Evolutionary conservation across 2,888 invertebrate species (phyloP).

Genomic region (Galeruca laticollis): DNA sequence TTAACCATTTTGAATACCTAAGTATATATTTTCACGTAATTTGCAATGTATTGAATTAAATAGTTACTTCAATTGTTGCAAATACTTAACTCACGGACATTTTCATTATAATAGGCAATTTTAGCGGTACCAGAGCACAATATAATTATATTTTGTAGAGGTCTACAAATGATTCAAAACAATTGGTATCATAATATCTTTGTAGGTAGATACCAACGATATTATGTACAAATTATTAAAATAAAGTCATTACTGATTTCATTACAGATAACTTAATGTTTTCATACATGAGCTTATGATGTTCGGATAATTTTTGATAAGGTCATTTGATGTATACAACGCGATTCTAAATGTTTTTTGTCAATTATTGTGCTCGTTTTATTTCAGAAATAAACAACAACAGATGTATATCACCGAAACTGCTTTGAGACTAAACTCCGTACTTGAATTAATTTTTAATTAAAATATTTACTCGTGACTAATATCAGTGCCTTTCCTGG

Average conservation of each 20-base stretch:
- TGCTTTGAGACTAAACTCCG: too few relatives aligned
- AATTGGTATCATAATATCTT: constrained; percentile 5
- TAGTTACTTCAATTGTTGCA: neutral
- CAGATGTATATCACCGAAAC: too few relatives aligned
- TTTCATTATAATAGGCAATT: constrained; percentile 13
- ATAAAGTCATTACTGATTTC: constrained; percentile 15
- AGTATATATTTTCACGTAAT: neutral
- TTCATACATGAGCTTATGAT: constrained; percentile 6
- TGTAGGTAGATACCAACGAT: neutral
- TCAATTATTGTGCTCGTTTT: too few relatives aligned
- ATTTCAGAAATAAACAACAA: too few relatives aligned
- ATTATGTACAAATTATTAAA: constrained; percentile 14
- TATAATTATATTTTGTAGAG: constrained; percentile 1
- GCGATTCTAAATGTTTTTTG: neutral
- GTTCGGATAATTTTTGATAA: neutral
- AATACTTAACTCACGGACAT: neutral
- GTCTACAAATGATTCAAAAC: neutral
- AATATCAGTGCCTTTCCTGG: too few relatives aligned
- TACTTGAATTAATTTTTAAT: too few relatives aligned
- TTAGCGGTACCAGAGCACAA: neutral
- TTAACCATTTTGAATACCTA: constrained; percentile 41
- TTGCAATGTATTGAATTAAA: neutral
- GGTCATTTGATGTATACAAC: neutral
- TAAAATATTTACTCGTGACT: too few relatives aligned
- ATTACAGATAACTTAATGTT: constrained; percentile 32